phyloP scores from a whole-genome alignment of 2,113 vertebrate species.

The Rhegmatorhina hoffmannsi region DNA sequence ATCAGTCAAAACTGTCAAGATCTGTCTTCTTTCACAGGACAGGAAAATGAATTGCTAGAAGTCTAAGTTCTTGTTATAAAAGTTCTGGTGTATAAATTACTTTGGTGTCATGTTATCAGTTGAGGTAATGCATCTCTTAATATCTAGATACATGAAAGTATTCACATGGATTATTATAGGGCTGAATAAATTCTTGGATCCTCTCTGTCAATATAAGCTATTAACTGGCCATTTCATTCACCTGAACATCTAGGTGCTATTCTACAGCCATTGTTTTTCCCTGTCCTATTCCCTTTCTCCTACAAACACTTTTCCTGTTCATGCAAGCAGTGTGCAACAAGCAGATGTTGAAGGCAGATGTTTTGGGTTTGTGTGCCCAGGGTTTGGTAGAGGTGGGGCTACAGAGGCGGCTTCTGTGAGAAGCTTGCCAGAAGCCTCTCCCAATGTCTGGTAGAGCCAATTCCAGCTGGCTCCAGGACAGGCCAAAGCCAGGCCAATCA shows the following conservation, averaged over 20 bases:
- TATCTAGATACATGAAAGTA: neutral
- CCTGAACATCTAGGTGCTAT: neutral
- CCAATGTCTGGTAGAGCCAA: neutral
- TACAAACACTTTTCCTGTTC: neutral
- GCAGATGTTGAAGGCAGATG: neutral
- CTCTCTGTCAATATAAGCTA: neutral
- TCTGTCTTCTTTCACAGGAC: neutral
- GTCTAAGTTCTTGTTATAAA: neutral
- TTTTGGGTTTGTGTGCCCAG: neutral
- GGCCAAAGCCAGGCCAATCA: neutral
- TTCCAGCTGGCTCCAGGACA: neutral
- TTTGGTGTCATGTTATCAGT: neutral
- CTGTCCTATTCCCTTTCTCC: neutral
- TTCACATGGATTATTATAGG: neutral
- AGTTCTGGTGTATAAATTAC: conserved; percentile 1
- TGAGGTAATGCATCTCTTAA: neutral
- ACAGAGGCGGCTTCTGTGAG: neutral
- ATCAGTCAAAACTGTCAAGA: conserved; percentile 2
- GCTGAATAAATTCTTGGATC: neutral
- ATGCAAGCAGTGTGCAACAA: neutral
- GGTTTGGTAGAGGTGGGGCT: neutral
- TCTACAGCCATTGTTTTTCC: neutral
- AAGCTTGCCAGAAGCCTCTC: neutral
- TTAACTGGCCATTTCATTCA: neutral
- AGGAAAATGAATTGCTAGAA: conserved; percentile 4